A percentile compares a stretch with the other conserved stretches of the same genome.
phyloP scores from a whole-genome alignment of 2,113 vertebrate species.

The Psilopogon haemacephalus region DNA sequence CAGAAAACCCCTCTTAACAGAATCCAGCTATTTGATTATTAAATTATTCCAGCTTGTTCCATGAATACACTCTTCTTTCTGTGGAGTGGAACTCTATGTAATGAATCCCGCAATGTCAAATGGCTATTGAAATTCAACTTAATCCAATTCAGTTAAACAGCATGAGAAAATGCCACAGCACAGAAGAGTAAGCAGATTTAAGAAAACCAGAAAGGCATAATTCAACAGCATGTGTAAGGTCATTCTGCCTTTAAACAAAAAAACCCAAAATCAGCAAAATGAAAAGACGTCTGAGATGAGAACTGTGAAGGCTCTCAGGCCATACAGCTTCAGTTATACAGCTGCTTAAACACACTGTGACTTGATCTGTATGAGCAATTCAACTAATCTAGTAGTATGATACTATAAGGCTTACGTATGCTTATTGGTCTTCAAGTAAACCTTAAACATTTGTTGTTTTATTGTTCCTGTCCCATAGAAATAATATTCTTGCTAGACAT shows the following conservation, averaged over 20 bases:
- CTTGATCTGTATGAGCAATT: background rate
- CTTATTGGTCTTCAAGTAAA: background rate
- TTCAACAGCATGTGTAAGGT: slow-evolving; percentile 42
- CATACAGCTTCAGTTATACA: background rate
- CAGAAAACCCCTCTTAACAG: background rate
- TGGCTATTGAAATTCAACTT: background rate
- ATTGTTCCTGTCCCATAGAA: background rate
- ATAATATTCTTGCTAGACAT: background rate
- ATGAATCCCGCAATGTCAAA: background rate
- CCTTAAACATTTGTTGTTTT: background rate
- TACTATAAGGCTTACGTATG: background rate
- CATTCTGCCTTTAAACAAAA: slow-evolving; percentile 41
- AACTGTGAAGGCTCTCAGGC: background rate
- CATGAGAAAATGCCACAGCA: slow-evolving; percentile 10
- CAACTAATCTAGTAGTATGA: background rate
- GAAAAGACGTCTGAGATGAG: background rate
- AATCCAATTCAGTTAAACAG: slow-evolving; percentile 25
- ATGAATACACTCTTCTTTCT: background rate
- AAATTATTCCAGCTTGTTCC: background rate
- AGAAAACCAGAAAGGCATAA: background rate
- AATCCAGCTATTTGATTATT: background rate
- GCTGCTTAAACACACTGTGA: background rate
- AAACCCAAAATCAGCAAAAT: background rate
- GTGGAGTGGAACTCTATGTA: background rate
- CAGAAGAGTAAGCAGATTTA: slow-evolving; percentile 32